Percentiles rank a stretch among this genome's conserved stretches.
phyloP scores from a whole-genome alignment of 1,140 invertebrate species.

The Drosophila neocordata region DNA sequence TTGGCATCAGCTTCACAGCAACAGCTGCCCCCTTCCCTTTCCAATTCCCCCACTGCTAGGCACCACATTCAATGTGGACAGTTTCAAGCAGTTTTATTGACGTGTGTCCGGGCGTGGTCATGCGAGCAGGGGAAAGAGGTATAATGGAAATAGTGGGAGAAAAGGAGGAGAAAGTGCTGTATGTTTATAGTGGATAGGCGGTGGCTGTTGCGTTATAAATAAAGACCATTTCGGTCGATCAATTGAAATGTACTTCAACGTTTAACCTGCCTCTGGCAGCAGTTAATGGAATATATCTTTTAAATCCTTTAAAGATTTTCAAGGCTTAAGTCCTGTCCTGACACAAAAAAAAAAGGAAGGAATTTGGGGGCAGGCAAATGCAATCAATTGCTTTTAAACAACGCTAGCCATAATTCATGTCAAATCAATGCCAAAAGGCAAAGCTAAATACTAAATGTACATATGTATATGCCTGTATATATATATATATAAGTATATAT shows the following conservation, averaged over 20 bases:
- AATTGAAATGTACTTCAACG: conserved; percentile 59
- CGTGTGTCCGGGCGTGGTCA: conserved; percentile 75
- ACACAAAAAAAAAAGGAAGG: no score
- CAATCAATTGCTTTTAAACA: conserved; percentile 28
- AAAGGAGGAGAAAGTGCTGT: conserved; percentile 2
- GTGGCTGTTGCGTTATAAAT: conserved; percentile 72
- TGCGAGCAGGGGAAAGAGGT: neutral
- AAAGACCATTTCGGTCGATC: conserved; percentile 54
- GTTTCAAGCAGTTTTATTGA: conserved; percentile 79
- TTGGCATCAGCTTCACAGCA: conserved; percentile 41
- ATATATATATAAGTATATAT: conserved; percentile 27
- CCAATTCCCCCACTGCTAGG: neutral
- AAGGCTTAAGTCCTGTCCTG: conserved; percentile 24
- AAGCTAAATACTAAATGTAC: conserved; percentile 42
- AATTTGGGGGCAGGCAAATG: neutral
- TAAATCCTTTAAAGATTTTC: conserved; percentile 28
- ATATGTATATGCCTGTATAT: no score
- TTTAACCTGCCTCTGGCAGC: conserved; percentile 55
- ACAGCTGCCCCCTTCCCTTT: conserved; percentile 5
- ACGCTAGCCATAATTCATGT: conserved; percentile 64
- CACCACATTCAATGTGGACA: conserved; percentile 65
- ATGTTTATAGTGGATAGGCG: neutral
- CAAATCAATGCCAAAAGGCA: conserved; percentile 65
- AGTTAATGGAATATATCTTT: conserved; percentile 61
- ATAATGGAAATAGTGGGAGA: neutral